A percentile compares a stretch with the other conserved stretches of the same genome.
phyloP scores from a whole-genome alignment of 2,888 invertebrate species.

The Agrochola litura region DNA sequence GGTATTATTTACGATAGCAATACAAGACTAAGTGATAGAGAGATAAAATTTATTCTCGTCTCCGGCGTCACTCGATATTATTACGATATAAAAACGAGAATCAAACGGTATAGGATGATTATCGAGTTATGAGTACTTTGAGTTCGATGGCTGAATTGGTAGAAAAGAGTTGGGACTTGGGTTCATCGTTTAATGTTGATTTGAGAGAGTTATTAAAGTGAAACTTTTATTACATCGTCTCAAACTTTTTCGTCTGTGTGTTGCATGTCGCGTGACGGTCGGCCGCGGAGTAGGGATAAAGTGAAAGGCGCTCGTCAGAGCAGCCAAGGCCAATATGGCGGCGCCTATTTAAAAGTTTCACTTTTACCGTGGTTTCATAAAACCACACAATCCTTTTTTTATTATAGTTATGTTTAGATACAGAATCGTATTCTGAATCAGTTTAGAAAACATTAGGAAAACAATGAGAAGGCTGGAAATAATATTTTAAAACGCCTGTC shows the following conservation, averaged over 20 bases:
- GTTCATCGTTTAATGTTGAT: constrained; percentile 32
- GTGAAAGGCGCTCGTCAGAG: no score
- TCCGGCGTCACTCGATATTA: constrained; percentile 72
- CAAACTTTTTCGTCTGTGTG: no score
- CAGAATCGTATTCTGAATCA: neutral
- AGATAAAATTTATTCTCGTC: constrained; percentile 77
- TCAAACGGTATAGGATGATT: constrained; percentile 64
- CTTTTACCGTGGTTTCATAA: no score
- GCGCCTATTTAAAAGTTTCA: no score
- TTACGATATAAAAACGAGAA: constrained; percentile 68
- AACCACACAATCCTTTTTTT: no score
- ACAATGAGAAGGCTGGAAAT: neutral
- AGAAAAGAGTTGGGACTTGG: constrained; percentile 39
- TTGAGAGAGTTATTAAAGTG: constrained; percentile 31
- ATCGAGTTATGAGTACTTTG: constrained; percentile 58
- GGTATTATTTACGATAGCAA: constrained; percentile 83
- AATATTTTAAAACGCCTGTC: constrained; percentile 20
- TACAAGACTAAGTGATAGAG: constrained; percentile 87
- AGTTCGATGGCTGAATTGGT: constrained; percentile 32
- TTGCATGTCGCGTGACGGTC: no score
- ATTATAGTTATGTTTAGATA: neutral
- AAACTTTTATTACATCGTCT: no score
- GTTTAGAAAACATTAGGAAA: neutral
- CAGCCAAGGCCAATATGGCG: no score
- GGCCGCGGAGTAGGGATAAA: no score